phyloP scores from a whole-genome alignment of 2,797 vertebrate species.

The Sus cebifrons region DNA sequence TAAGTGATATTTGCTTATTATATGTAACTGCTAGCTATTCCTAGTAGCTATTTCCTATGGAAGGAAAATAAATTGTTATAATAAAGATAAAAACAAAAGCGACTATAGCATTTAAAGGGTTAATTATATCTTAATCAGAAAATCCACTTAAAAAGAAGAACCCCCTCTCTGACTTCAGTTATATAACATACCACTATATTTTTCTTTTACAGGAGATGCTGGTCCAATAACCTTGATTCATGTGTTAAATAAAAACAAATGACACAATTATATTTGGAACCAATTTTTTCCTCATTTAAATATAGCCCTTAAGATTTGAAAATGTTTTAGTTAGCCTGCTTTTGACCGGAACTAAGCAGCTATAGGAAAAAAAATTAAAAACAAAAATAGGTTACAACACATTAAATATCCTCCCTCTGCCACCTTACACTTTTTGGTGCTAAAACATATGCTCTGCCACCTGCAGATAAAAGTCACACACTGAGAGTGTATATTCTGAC shows the following conservation, averaged over 20 bases:
- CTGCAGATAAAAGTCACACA: slow-evolving; percentile 88
- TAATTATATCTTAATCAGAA: slow-evolving; percentile 60
- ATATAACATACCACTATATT: background rate
- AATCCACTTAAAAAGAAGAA: slow-evolving; percentile 17
- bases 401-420: slow-evolving; percentile 79
- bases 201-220: slow-evolving; percentile 44
- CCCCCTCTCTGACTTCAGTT: background rate
- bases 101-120: background rate
- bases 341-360: slow-evolving; percentile 68
- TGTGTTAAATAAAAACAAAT: slow-evolving; percentile 71
- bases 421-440: slow-evolving; percentile 84
- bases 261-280: slow-evolving; percentile 39
- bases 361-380: slow-evolving; percentile 80
- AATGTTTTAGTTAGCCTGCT: slow-evolving; percentile 70
- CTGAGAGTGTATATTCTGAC: slow-evolving; percentile 85
- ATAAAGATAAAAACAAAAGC: background rate
- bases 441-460: slow-evolving; percentile 87
- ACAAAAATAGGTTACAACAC: slow-evolving; percentile 83
- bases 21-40: background rate
- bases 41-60: background rate
- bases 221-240: slow-evolving; percentile 50
- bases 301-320: slow-evolving; percentile 33
- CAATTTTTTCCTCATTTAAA: slow-evolving; percentile 62
- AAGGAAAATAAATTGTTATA: slow-evolving; percentile 18
- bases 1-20: background rate